Evolutionary conservation across 1,140 invertebrate genomes (phyloP).

Genomic region (Drosophila mojavensis): DNA sequence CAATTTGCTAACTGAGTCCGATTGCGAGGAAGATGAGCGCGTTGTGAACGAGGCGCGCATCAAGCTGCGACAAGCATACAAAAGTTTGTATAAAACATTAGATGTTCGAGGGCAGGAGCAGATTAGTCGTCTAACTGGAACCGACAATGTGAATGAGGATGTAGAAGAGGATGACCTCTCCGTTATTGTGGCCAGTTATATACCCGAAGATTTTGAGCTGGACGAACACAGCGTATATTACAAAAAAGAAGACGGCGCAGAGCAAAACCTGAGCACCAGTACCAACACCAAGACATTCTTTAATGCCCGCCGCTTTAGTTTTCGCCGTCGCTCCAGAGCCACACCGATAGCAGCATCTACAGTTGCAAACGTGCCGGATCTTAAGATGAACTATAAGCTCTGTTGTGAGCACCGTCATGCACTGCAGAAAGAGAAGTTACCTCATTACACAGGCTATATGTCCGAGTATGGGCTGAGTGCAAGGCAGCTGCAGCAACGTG

Average conservation of each 20-base stretch:
- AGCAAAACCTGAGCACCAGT: constrained; percentile 16
- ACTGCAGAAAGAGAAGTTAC: constrained; percentile 67
- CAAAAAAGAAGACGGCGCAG: constrained; percentile 47
- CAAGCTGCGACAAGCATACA: constrained; percentile 61
- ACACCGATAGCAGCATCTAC: constrained; percentile 31
- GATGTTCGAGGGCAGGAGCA: constrained; percentile 56
- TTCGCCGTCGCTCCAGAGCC: constrained; percentile 51
- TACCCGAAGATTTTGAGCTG: constrained; percentile 72
- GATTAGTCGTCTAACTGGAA: constrained; percentile 55
- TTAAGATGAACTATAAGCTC: constrained; percentile 77
- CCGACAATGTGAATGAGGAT: background rate
- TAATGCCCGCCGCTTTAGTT: constrained; percentile 68
- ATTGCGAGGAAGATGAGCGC: constrained; percentile 73
- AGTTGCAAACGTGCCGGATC: constrained; percentile 38
- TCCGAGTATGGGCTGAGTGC: constrained; percentile 81
- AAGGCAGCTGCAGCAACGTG: constrained; percentile 72
- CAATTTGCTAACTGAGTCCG: constrained; percentile 74
- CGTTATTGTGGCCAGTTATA: constrained; percentile 78
- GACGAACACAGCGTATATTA: constrained; percentile 73
- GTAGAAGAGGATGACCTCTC: constrained; percentile 77
- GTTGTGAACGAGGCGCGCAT: constrained; percentile 61
- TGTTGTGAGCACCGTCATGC: constrained; percentile 80
- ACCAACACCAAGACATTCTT: constrained; percentile 64
- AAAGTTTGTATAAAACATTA: constrained; percentile 69
- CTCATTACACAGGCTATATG: constrained; percentile 79